Conservation (phyloP, 92 coral and sea anemone species). For the Epizoanthus scotinus region DNA sequence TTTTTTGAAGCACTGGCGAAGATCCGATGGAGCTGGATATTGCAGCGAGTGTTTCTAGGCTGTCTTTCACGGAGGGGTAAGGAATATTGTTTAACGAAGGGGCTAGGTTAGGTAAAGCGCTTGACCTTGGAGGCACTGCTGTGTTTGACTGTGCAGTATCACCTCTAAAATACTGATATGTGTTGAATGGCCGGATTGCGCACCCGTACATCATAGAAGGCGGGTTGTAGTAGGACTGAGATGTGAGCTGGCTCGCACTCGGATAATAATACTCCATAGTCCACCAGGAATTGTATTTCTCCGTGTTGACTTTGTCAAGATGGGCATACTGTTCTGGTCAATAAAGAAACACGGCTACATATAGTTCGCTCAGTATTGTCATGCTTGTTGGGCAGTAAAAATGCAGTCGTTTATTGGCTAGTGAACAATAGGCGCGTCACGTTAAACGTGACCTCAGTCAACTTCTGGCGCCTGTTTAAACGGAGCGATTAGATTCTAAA, state of each 20-base stretch:
- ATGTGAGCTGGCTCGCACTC: slow-evolving; percentile 29
- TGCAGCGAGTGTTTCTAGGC: slow-evolving; percentile 39
- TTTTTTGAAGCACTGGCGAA: slow-evolving; percentile 35
- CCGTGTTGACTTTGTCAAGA: slow-evolving; percentile 27
- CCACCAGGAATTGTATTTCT: slow-evolving; percentile 11
- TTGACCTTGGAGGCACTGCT: slow-evolving; percentile 46
- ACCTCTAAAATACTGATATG: slow-evolving; percentile 56
- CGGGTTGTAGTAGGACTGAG: slow-evolving; percentile 50
- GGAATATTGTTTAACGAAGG: slow-evolving; percentile 38
- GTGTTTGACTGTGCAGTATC: slow-evolving; percentile 34
- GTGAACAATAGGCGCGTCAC: slow-evolving; percentile 63
- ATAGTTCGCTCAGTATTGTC: slow-evolving; percentile 42
- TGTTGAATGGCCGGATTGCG: slow-evolving; percentile 70
- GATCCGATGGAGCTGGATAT: slow-evolving; percentile 38
- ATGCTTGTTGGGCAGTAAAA: slow-evolving; percentile 33
- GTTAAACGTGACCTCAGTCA: slow-evolving; percentile 72
- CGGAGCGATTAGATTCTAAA: slow-evolving; percentile 37
- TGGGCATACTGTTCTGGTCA: slow-evolving; percentile 36
- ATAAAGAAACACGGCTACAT: slow-evolving; percentile 42
- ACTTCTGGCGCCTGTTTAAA: slow-evolving; percentile 70
- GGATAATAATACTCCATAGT: slow-evolving; percentile 40
- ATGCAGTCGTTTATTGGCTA: slow-evolving; percentile 52
- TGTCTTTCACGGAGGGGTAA: slow-evolving; percentile 41
- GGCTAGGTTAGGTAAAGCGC: slow-evolving; percentile 21
- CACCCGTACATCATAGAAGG: slow-evolving; percentile 65